Evolutionary conservation across 1,140 invertebrate species (phyloP), one percentile per base, ranked within the genome.

Genomic region (Cherax destructor): DNA sequence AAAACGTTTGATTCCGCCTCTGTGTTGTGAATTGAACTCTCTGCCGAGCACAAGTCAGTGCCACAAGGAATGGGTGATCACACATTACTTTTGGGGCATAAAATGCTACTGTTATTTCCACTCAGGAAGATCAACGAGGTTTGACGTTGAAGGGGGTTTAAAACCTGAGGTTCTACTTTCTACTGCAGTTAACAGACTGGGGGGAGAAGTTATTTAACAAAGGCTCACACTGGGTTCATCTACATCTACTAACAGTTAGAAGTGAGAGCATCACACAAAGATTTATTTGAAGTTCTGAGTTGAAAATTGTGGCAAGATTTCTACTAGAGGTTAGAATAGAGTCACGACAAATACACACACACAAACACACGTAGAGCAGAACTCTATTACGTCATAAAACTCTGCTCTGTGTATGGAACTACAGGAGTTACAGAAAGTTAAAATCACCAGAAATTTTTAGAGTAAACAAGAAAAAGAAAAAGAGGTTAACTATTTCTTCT

Each of bases 131-230:
- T 41, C 61, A 83, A 83, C 81, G 81, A 83, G 81, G 61, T 61
- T 69, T 41, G 81, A 83, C 81, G 11, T 83, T 59, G 69, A 69
- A 16, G 69, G 81, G 24, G 24, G 30, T 41, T 83, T 69, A 49
- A 83, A 47, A 83, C 30, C 61, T 49, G 59, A 61, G 47, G 81
- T 59, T 83, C 81, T 83, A 83, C 81, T 83, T 52, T 18, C 81
- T 83, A 83, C 81, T 47, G 21, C 30, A 61, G 24, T 83, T 56
- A 56, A 61, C 30, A 13, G 61, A 41, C 49, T 21, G 81, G 10
- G 11, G 47, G 21, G 47, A 49, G 61, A 41, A 59, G 21, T 65
- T 69, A 61, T 69, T 47, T 49, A 30, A 41, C 61, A 24, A 83
- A 65, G 47, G 69, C 69, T 74, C n/a, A 74, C 16, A 74, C 9